phyloP scores from a whole-genome alignment of 2,797 vertebrate species.

The Dermochelys coriacea region DNA sequence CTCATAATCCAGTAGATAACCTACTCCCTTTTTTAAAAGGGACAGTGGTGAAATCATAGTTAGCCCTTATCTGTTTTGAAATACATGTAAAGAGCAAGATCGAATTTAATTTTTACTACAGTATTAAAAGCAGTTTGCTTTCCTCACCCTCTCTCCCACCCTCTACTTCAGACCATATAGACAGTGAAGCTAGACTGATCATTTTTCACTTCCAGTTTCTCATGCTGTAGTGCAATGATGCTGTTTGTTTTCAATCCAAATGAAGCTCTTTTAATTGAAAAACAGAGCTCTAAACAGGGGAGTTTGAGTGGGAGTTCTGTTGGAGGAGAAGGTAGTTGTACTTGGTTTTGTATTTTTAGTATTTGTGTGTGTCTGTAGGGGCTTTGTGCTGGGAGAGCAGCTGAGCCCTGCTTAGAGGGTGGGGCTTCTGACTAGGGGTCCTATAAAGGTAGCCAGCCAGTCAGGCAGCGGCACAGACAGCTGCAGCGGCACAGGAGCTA shows the following conservation, averaged over 20 bases:
- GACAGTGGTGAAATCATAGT: constrained; percentile 43
- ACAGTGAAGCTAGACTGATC: constrained; percentile 54
- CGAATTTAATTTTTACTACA: constrained; percentile 36
- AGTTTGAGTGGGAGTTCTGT: too few relatives aligned
- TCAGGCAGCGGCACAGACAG: too few relatives aligned
- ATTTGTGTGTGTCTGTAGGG: too few relatives aligned
- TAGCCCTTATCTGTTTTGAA: background rate
- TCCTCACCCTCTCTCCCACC: background rate
- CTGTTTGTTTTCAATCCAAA: constrained; percentile 66
- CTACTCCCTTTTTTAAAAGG: constrained; percentile 52
- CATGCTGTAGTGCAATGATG: constrained; percentile 62
- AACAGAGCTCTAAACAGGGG: too few relatives aligned
- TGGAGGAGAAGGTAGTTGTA: too few relatives aligned
- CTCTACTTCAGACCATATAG: constrained; percentile 58
- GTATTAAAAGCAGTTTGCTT: constrained; percentile 49
- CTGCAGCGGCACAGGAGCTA: too few relatives aligned
- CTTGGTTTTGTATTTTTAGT: too few relatives aligned
- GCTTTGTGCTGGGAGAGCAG: too few relatives aligned
- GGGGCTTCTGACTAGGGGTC: too few relatives aligned
- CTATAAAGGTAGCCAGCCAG: too few relatives aligned
- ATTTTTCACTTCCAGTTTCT: constrained; percentile 72
- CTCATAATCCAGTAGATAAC: constrained; percentile 56
- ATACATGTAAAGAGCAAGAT: background rate
- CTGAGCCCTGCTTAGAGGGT: too few relatives aligned
- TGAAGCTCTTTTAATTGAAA: constrained; percentile 72